Evolutionary conservation across 2,113 vertebrate genomes (phyloP), one percentile per base, ranked within the genome.

Genomic region (Uropsilus gracilis): DNA sequence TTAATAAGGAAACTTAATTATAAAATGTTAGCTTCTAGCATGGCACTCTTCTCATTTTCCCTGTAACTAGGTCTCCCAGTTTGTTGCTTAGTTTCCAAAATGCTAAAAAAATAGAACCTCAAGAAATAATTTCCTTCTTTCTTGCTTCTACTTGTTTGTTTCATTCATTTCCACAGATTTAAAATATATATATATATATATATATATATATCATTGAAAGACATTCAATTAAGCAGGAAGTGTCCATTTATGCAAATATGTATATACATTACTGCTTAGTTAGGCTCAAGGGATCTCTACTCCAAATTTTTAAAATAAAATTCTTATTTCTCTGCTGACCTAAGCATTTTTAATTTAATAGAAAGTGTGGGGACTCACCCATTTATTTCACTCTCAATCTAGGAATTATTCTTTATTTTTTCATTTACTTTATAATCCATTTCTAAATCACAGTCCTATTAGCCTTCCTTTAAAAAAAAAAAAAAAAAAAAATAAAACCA

Each of bases 1-100:
- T 92, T 88, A 88, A 78, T 92, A 76, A 85, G 71, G 13, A 42
- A 48, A 32, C 0, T 84, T 75, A n/a, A 46, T 88, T 78, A 87
- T 30, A 55, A 63, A 73, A 17, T 2, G 4, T 5, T 68, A 18
- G 11, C 2, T 71, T 77, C 24, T 30, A 78, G 8, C 16, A 75
- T 30, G 44, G 3, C 0, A 64, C 20, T 39, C 16, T 34, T 88
- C 12, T 71, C 39, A 32, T 75, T 81, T 89, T 80, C 59, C 90
- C 20, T 34, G 34, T 20, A 68, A 82, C 16, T 77, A 77, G 73
- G 5, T 81, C 81, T 90, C 26, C 6, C 28, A 87, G 1, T 42
- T 59, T 26, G 3, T 69, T 64, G 18, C 12, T 61, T 55, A 4
- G 39, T 11, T 95, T 82, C 20, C 10, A 80, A 85, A 95, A 66